Conservation (phyloP, 1,140 invertebrate genomes). For the Lepidurus couesii region DNA sequence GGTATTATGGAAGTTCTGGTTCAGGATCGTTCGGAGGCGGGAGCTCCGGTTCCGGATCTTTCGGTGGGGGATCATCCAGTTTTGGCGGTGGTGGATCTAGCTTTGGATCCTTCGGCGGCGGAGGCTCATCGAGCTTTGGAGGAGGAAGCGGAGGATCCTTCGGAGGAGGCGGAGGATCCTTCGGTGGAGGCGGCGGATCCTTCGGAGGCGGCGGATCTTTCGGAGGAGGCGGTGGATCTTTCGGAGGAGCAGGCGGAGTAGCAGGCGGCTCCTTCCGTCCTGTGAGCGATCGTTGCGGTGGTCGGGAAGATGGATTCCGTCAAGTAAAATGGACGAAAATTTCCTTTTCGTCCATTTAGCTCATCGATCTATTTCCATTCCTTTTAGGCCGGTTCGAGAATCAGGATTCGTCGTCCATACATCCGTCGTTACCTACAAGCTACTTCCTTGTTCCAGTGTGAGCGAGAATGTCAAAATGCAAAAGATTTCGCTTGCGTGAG, state of each 20-base stretch:
- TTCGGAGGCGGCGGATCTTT: conserved; percentile 30
- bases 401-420: conserved; percentile 69
- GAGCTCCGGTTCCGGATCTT: neutral
- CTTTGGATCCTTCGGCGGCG: neutral
- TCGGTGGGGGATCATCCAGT: neutral
- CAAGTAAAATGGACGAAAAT: neutral
- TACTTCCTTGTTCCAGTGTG: conserved; percentile 66
- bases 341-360: neutral
- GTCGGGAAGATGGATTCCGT: conserved; percentile 33
- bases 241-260: conserved; percentile 31
- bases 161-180: conserved; percentile 23
- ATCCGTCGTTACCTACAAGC: conserved; percentile 66
- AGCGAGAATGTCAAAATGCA: conserved; percentile 72
- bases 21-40: neutral
- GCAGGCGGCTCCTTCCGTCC: conserved; percentile 11
- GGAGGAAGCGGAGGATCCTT: conserved; percentile 24
- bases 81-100: neutral
- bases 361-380: neutral
- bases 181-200: too few relatives aligned
- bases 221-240: conserved; percentile 33
- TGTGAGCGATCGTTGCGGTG: conserved; percentile 31
- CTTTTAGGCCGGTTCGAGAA: conserved; percentile 56
- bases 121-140: conserved; percentile 32
- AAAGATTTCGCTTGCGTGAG: conserved; percentile 79
- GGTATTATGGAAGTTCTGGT: neutral